Evolutionary conservation across 2,888 invertebrate species (phyloP).

Genomic region (Cactoblastis cactorum): DNA sequence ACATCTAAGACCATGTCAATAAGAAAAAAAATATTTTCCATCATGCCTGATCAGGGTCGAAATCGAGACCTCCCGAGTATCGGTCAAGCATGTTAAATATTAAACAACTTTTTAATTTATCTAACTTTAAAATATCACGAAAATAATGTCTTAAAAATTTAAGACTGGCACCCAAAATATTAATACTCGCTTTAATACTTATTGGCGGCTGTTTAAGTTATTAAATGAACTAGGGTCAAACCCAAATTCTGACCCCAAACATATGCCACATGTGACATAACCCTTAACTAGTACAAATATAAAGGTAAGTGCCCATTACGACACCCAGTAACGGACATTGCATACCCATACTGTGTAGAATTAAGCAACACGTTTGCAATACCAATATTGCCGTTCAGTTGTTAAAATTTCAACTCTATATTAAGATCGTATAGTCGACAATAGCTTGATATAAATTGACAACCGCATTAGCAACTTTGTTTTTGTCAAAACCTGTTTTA

Average conservation of each 20-base stretch:
- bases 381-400: constrained; percentile 5
- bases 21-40: no score
- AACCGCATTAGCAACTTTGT: constrained; percentile 1
- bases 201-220: neutral
- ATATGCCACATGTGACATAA: constrained; percentile 13
- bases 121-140: no score
- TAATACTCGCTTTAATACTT: no score
- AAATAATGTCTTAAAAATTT: neutral
- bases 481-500: neutral
- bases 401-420: constrained; percentile 14
- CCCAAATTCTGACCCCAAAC: neutral
- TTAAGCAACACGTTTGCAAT: constrained; percentile 29
- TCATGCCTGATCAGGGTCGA: no score
- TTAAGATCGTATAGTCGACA: constrained; percentile 11
- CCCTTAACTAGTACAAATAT: constrained; percentile 25
- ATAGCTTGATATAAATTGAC: constrained; percentile 5
- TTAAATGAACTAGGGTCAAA: neutral
- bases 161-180: neutral
- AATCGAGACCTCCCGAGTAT: no score
- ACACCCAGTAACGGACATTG: constrained; percentile 38
- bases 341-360: constrained; percentile 30
- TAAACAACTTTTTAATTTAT: no score
- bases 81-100: no score
- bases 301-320: constrained; percentile 34
- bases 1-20: no score